Base-by-base conservation (phyloP, 2,888 invertebrate genomes). In the Campoletis raptor region DNA sequence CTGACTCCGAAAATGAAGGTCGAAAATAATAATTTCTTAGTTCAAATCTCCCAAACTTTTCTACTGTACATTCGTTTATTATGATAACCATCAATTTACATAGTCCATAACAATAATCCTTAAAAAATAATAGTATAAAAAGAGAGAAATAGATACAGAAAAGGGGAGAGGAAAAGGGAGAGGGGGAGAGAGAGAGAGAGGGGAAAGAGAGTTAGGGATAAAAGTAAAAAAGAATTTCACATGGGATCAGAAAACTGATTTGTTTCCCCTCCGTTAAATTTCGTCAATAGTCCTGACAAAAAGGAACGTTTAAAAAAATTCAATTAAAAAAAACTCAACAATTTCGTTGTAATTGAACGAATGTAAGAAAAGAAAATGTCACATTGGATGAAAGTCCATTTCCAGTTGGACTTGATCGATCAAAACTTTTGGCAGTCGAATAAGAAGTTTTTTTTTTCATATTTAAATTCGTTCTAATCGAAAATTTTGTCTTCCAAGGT, bases 401-500 rank as follows among this genome's bases (percentile, higher is more conserved):
- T 80, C 69, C 42, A 37, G 21, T 64, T 84, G 37, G 48, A 21
- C 15, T 45, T 37, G 48, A 77, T 73, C 42, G 48, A 76, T 61
- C 30, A 52, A 66, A 72, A 30, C 73, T 57, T 69, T 36, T 37
- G n/a, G 21, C 24, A 21, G 21, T 24, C 57, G 4, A 24, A 57
- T 10, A 0, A 9, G 12, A 24, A 6, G 48, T 82, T n/a, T 64
- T 67, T 73, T 8, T 4, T 45, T 66, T n/a, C 4, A 21, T 2
- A 54, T 77, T 37, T 2, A 8, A n/a, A 36, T 37, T 36, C 61
- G 9, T 52, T 76, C 7, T 74, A 12, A 54, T 74, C 48, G 12
- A 21, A 21, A 74, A 42, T 64, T 81, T 72, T 76, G 48, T 66
- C 88, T 81, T 92, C 92, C 90, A 95, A 97, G 98, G 98, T 90